Conservation (phyloP, 2,113 vertebrate genomes). For the Bufo gargarizans region DNA sequence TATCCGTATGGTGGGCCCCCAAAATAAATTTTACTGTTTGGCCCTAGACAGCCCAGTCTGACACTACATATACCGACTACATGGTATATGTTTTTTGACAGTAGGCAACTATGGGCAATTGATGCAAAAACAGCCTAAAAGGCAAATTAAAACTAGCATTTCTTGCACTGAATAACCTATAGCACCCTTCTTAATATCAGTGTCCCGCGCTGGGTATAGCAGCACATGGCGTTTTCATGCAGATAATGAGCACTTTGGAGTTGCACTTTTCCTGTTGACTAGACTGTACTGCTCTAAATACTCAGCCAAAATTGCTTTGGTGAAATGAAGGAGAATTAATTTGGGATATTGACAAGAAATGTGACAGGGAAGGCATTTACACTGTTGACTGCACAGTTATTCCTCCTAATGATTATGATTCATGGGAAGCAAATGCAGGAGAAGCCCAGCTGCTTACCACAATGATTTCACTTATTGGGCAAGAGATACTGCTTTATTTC, state of each 20-base stretch:
- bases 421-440: constrained; percentile 49
- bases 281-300: constrained; percentile 39
- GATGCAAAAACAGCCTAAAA: too few relatives aligned
- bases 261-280: constrained; percentile 15
- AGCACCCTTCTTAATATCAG: neutral
- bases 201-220: neutral
- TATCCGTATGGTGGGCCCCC: too few relatives aligned
- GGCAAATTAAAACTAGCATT: too few relatives aligned
- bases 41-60: too few relatives aligned
- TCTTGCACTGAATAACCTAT: too few relatives aligned
- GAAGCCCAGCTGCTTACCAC: constrained; percentile 1
- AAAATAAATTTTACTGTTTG: too few relatives aligned
- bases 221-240: neutral
- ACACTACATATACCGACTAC: too few relatives aligned
- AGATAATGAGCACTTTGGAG: constrained; percentile 12
- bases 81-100: too few relatives aligned
- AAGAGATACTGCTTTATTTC: neutral
- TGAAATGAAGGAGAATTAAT: constrained; percentile 57
- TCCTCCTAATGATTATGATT: constrained; percentile 55
- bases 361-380: constrained; percentile 34
- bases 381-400: constrained; percentile 45
- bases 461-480: constrained; percentile 24
- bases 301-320: constrained; percentile 52
- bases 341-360: constrained; percentile 54
- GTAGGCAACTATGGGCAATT: too few relatives aligned